phyloP scores from a whole-genome alignment of 2,797 vertebrate genomes.

The Tragelaphus oryx region DNA sequence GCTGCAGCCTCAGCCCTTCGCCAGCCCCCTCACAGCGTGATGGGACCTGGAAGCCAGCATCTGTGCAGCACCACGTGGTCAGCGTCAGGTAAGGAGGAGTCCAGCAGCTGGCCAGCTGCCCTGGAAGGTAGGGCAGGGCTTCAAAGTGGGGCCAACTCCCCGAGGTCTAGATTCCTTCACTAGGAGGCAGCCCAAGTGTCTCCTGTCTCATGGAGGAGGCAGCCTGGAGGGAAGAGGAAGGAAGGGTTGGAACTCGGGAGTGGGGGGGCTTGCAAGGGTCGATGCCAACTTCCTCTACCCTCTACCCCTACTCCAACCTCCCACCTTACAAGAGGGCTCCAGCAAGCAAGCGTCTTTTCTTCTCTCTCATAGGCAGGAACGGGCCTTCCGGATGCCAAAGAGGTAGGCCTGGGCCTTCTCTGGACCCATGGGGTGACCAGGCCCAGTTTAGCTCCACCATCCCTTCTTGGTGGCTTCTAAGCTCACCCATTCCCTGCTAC shows the following conservation, averaged over 20 bases:
- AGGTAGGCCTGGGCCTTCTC: constrained; percentile 83
- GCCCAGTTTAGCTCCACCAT: neutral
- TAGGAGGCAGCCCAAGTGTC: neutral
- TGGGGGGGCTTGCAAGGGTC: constrained; percentile 10
- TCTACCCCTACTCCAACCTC: neutral
- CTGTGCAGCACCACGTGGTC: constrained; percentile 87
- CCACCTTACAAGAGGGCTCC: neutral
- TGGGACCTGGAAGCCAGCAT: constrained; percentile 80
- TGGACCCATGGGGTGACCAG: neutral
- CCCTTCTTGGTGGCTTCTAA: neutral
- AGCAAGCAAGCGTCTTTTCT: constrained; percentile 47
- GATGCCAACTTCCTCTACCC: neutral
- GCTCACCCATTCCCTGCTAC: neutral
- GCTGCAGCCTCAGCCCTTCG: constrained; percentile 78
- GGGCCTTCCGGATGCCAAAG: constrained; percentile 89
- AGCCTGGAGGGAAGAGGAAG: neutral
- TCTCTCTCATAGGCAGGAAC: constrained; percentile 86
- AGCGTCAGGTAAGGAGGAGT: constrained; percentile 87
- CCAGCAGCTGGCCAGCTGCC: neutral
- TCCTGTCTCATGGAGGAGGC: neutral
- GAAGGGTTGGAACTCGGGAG: neutral
- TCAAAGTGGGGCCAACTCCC: neutral
- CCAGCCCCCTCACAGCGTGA: constrained; percentile 81
- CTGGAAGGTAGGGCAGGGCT: neutral
- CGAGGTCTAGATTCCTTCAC: neutral